phyloP scores from a whole-genome alignment of 2,113 vertebrate species.

The Channa argus region DNA sequence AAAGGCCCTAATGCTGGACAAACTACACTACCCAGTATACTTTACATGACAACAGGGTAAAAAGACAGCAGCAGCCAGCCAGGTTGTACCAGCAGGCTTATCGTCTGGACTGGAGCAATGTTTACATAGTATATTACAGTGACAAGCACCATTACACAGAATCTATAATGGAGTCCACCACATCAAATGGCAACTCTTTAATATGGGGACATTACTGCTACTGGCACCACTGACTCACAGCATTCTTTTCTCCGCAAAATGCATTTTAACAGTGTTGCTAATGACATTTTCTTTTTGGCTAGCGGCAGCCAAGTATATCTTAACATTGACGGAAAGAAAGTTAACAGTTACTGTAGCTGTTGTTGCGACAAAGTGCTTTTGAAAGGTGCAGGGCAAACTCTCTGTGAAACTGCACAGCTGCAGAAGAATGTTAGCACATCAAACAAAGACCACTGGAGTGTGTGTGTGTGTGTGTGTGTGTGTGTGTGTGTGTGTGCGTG shows the following conservation, averaged over 20 bases:
- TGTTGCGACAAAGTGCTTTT: constrained; percentile 7
- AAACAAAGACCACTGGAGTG: constrained; percentile 31
- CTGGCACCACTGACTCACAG: constrained; percentile 30
- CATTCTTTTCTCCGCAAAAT: background rate
- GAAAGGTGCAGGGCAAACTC: constrained; percentile 16
- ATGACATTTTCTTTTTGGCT: constrained; percentile 9
- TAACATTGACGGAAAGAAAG: background rate
- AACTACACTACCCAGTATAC: constrained; percentile 19
- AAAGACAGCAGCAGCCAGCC: constrained; percentile 15
- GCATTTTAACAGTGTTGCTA: constrained; percentile 10
- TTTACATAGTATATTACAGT: constrained; percentile 57
- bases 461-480: background rate
- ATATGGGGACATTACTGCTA: constrained; percentile 32
- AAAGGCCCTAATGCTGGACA: constrained; percentile 6
- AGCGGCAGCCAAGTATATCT: background rate
- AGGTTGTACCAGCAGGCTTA: constrained; percentile 10
- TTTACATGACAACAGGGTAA: constrained; percentile 4
- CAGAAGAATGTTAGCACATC: constrained; percentile 34
- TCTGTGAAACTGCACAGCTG: constrained; percentile 1
- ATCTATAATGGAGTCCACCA: constrained; percentile 42
- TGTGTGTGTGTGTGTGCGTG: background rate
- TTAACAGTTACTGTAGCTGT: constrained; percentile 1
- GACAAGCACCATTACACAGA: constrained; percentile 63
- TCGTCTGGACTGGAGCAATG: constrained; percentile 34
- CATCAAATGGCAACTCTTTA: constrained; percentile 54